A percentile compares a stretch with the other conserved stretches of the same genome.
These are phyloP conservation scores for Cheilosia vernalis DNA, from an alignment of 2,888 invertebrate genomes.

Conservation along the genomic window DNA sequence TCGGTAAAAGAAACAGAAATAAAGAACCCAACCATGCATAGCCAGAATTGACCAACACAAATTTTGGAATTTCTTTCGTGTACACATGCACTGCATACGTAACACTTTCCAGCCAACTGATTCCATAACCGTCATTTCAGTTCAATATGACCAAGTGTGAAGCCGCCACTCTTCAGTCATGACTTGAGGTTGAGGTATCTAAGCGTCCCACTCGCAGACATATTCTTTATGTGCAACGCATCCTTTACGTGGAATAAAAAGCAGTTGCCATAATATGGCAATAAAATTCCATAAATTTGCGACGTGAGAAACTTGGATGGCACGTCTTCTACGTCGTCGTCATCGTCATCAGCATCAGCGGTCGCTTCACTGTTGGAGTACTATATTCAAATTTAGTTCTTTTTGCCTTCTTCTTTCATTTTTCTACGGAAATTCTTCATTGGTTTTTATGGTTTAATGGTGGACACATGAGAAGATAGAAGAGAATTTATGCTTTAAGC, in stretches of 20 bases:
- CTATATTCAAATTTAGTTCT: slow-evolving; percentile 64
- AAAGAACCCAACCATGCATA: slow-evolving; percentile 33
- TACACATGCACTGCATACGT: slow-evolving; percentile 61
- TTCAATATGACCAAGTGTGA: slow-evolving; percentile 53
- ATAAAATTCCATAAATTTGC: slow-evolving; percentile 75
- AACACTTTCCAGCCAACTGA: slow-evolving; percentile 51
- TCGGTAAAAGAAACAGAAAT: not conserved
- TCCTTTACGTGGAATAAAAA: slow-evolving; percentile 72
- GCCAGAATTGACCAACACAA: slow-evolving; percentile 53
- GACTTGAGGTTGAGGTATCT: slow-evolving; percentile 27
- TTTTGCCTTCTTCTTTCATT: slow-evolving; percentile 21
- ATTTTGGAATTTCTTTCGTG: slow-evolving; percentile 63
- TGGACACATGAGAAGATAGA: slow-evolving; percentile 61
- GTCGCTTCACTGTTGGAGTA: slow-evolving; percentile 23
- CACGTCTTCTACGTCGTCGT: slow-evolving; percentile 51
- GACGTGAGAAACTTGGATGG: slow-evolving; percentile 68
- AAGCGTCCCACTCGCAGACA: slow-evolving; percentile 49
- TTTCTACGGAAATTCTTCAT: slow-evolving; percentile 72
- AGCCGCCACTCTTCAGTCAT: slow-evolving; percentile 40
- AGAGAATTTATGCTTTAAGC: slow-evolving; percentile 60
- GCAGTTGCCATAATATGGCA: slow-evolving; percentile 73
- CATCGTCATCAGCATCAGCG: slow-evolving; percentile 16
- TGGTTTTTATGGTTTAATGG: slow-evolving; percentile 67
- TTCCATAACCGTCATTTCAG: slow-evolving; percentile 47
- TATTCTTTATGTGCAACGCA: slow-evolving; percentile 74